phyloP scores from a whole-genome alignment of 1,140 invertebrate genomes.

The Pemphigus obesinymphae region DNA sequence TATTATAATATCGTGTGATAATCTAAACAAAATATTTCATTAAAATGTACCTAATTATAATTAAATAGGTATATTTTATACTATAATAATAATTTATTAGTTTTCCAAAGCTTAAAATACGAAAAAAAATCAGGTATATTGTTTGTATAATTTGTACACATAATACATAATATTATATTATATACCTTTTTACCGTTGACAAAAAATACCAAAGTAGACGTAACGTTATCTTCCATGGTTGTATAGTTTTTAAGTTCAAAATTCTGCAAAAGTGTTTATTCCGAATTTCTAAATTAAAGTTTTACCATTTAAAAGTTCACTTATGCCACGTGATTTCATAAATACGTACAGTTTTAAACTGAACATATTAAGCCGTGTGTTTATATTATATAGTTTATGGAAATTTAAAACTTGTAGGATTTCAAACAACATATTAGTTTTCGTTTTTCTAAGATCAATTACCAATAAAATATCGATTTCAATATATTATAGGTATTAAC shows the following conservation, averaged over 20 bases:
- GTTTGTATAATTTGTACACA: no score
- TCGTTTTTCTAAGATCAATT: neutral
- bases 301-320: neutral
- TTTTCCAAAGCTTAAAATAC: no score
- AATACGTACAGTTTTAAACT: neutral
- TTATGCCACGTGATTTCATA: neutral
- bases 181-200: slow-evolving; percentile 55
- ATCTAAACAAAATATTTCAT: no score
- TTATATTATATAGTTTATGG: neutral
- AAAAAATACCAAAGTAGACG: slow-evolving; percentile 52
- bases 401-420: neutral
- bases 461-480: neutral
- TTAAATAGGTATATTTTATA: no score
- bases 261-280: neutral
- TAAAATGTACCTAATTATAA: no score
- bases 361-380: neutral
- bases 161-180: no score
- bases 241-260: neutral
- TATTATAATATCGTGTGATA: no score
- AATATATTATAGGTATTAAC: neutral
- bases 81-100: no score
- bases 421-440: neutral
- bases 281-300: no score
- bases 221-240: neutral
- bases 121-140: no score